Base-by-base conservation (phyloP, 1,140 invertebrate species). In the Mylabris phalerata region DNA sequence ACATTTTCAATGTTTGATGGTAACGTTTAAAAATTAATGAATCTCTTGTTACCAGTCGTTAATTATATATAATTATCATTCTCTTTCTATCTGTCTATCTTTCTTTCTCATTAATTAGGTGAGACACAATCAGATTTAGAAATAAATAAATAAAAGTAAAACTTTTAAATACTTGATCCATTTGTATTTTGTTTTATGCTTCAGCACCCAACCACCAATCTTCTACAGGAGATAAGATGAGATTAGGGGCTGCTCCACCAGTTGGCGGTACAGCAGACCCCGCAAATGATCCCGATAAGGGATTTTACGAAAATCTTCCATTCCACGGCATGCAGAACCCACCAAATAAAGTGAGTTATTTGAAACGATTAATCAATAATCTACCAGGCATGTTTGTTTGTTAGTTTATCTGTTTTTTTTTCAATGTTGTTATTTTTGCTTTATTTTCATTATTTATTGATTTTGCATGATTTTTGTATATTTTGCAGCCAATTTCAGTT, bases 261-360 rank as follows among this genome's bases (percentile, higher is more conserved):
- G 60, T 66, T 71, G 70, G 71, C 57, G 67, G 68, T 66, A 66
- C 59, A 63, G 62, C 68, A 65, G 79, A 80, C 69, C 78, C 77
- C 66, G 70, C 69, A 64, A 71, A 74, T 59, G 76, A 76, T 71
- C 72, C 73, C 66, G 78, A 79, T 66, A 79, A 78, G 73, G 88
- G 88, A 61, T 90, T 93, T 75, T 95, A 94, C 79, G 91, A 95
- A 79, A 95, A 95, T 76, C 81, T 95, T 70, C 90, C 92, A 58
- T 95, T 95, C 80, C 91, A 94, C 75, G 90, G 90, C 67, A 85
- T 93, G 68, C 90, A 92, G 78, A 87, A 88, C 71, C 87, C 90
- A 64, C 89, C 89, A 67, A 92, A 91, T 75, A 93, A 93, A 86
- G 92, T 94, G 84, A 77, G 72, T 62, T 42, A 26, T 50, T 40